A percentile compares a stretch with the other conserved stretches of the same genome.
phyloP scores from a whole-genome alignment of 1,140 invertebrate species.

The Drosophila athabasca region DNA sequence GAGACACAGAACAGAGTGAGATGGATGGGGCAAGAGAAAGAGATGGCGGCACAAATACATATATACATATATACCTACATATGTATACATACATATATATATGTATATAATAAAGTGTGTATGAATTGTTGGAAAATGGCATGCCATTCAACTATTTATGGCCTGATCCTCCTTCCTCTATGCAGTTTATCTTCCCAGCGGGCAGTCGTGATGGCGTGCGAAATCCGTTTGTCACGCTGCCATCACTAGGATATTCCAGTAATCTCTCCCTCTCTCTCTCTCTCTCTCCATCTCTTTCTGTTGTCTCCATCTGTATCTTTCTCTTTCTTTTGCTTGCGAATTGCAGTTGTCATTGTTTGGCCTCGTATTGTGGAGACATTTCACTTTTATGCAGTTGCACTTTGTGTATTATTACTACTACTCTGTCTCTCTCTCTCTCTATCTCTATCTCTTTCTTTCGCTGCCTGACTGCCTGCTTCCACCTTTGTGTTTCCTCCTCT shows the following conservation, averaged over 20 bases:
- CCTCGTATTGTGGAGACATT: slow-evolving; percentile 78
- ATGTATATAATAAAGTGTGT: no score
- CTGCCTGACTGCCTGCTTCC: background rate
- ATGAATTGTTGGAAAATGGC: no score
- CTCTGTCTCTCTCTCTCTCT: no score
- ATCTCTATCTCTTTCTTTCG: slow-evolving; percentile 26
- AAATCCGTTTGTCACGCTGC: slow-evolving; percentile 24
- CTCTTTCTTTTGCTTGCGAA: slow-evolving; percentile 35
- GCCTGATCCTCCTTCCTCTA: no score
- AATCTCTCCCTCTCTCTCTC: slow-evolving; percentile 11
- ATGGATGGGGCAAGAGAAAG: no score
- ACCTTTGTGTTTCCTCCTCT: background rate
- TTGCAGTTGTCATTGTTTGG: slow-evolving; percentile 76
- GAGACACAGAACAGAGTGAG: background rate
- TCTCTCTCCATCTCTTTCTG: background rate
- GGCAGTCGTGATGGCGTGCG: slow-evolving; percentile 1
- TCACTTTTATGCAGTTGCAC: slow-evolving; percentile 82
- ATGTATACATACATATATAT: no score
- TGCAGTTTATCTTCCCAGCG: slow-evolving; percentile 1
- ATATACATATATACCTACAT: no score
- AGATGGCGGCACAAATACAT: no score
- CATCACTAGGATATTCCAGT: slow-evolving; percentile 19
- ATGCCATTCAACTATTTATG: no score
- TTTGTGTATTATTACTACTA: slow-evolving; percentile 75
- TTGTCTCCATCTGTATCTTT: background rate